These are phyloP conservation scores for Aythya fuligula DNA, from an alignment of 2,797 vertebrate species.

Conservation along the genomic window DNA sequence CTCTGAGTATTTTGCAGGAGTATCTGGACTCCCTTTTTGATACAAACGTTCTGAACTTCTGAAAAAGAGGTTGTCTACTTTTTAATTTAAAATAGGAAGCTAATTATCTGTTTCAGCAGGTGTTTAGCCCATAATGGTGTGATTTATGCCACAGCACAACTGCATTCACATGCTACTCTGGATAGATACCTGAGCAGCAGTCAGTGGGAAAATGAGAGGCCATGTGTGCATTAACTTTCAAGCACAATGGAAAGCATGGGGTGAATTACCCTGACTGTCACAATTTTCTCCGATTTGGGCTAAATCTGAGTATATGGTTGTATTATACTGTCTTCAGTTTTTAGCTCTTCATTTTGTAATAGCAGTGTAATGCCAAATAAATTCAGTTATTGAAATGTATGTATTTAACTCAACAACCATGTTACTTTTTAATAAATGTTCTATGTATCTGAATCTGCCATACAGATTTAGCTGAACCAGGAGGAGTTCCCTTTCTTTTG, in stretches of 20 bases:
- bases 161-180: background rate
- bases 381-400: background rate
- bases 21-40: background rate
- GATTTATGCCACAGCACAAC: background rate
- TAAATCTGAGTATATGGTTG: background rate
- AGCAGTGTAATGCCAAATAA: background rate
- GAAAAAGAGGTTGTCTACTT: background rate
- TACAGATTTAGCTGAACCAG: background rate
- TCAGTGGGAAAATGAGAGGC: background rate
- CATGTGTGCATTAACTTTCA: background rate
- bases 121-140: background rate
- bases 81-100: background rate
- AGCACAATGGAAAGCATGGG: background rate
- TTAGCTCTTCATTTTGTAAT: background rate
- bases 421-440: background rate
- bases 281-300: background rate
- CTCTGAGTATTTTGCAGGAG: background rate
- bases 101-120: constrained; percentile 1
- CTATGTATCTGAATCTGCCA: background rate
- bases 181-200: background rate
- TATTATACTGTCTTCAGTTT: background rate
- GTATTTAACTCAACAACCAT: background rate
- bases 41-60: constrained; percentile 9
- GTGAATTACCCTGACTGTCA: background rate
- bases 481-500: background rate